Base-by-base conservation (phyloP, 1,140 invertebrate genomes). In the Belonocnema kinseyi region DNA sequence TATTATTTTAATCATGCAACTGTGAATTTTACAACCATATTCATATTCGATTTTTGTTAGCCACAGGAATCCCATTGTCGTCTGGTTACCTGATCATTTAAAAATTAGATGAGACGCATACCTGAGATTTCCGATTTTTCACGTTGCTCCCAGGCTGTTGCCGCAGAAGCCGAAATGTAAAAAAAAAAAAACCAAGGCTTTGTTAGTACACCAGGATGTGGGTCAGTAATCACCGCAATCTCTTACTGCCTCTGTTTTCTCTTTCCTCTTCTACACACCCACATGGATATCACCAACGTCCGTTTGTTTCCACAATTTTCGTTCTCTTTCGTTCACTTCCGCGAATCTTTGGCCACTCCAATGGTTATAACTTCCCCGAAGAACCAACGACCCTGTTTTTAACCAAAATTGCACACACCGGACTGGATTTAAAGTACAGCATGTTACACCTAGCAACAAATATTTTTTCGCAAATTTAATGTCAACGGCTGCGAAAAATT, bases 141-240 rank as follows among this genome's bases (percentile, higher is more conserved):
- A 26, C n/a, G 61, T 61, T 61, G 58, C 58, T 75, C 77, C 73
- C 66, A 52, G 73, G 21, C 53, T 66, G 56, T 26, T 16, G 61
- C 74, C 66, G 61, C 53, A 75, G 56, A 56, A 77, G 72, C 79
- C 78, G 79, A 66, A 74, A 52, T 21, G 77, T 53, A 56, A 72
- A 79, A 81, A 76, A n/a, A n/a, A n/a, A 80, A 82, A 80, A 82
- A 74, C 54, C 72, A 81, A 74, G 33, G 78, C 81, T 82, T 84
- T 85, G 80, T 82, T 82, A 78, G 78, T 75, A 73, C 58, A 79
- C 70, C 66, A 72, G 83, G 74, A 86, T 83, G 73, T 84, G 82
- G 83, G 81, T 85, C 85, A 84, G 83, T 85, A 85, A 84, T 85
- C 81, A 85, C 72, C 73, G 51, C 72, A 82, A 76, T 80, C 58